A percentile compares a stretch with the other conserved stretches of the same genome.
Evolutionary conservation across 2,113 vertebrate species (phyloP).

Genomic region (Clarias gariepinus): DNA sequence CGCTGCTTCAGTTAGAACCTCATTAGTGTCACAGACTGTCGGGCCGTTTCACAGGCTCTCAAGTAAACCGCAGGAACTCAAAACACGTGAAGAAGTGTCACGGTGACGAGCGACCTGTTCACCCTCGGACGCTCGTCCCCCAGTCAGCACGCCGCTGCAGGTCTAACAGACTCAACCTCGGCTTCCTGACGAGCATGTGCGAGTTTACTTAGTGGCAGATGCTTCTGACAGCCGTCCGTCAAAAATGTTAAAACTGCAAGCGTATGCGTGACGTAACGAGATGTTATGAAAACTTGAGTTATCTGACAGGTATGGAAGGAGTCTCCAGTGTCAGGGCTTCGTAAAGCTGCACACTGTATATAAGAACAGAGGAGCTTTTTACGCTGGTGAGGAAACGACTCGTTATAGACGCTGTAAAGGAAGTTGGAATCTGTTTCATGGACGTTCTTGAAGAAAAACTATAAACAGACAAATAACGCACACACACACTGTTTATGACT

Average conservation of each 20-base stretch:
- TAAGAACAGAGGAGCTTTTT: too few relatives aligned
- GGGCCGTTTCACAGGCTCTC: not conserved
- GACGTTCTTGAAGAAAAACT: not conserved
- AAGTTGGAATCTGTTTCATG: not conserved
- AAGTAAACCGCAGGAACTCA: not conserved
- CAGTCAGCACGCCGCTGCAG: not conserved
- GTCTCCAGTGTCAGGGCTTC: not conserved
- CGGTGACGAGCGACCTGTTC: not conserved
- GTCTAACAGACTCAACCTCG: not conserved
- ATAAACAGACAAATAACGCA: not conserved
- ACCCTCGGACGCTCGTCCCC: not conserved
- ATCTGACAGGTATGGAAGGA: not conserved
- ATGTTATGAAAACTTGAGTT: not conserved
- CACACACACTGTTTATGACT: not conserved
- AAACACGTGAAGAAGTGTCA: not conserved
- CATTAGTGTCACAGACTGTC: not conserved
- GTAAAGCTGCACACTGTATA: not conserved
- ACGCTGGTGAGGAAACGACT: not conserved
- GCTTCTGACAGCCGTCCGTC: conserved; percentile 9
- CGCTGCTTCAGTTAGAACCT: not conserved
- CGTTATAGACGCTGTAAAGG: not conserved
- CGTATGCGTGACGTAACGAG: not conserved
- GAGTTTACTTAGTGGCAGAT: not conserved
- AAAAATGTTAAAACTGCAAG: not conserved
- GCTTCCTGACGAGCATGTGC: not conserved